Base-by-base conservation (phyloP, 2,888 invertebrate species). In the Gandaritis pyraliata region DNA sequence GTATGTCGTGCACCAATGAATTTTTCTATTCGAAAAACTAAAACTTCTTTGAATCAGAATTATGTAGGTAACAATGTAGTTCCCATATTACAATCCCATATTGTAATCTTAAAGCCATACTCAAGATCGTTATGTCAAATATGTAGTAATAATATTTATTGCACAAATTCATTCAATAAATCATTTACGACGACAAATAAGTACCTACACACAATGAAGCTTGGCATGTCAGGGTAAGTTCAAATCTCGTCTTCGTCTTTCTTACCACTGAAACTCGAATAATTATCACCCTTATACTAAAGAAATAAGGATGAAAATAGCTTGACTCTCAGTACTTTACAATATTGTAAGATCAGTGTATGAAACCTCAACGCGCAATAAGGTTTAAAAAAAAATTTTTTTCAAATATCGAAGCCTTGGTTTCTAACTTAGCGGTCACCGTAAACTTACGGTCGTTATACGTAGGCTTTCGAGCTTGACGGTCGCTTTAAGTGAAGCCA, bases 151-250 rank as follows among this genome's bases (percentile, higher is more conserved):
- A n/a, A n/a, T n/a, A 23, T 23, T 23, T 23, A 23, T 23, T 23
- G 23, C 6, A 23, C 23, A 23, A 23, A 23, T 23, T 23, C 23
- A 23, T 23, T 23, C 66, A 57, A 51, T 57, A 43, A 55, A 69
- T 54, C 60, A 68, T 64, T 63, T 66, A 52, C 65, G 71, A 63
- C 57, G 68, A 70, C 58, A 59, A 68, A 63, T 55, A n/a, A n/a
- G n/a, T n/a, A n/a, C n/a, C n/a, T n/a, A 47, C 45, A 16, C 41
- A 56, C 23, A 11, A 41, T 57, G 46, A n/a, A 52, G 41, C 16
- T 57, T 56, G 16, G 15, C 30, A 45, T 29, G 33, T 58, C 33
- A 53, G n/a, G n/a, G n/a, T n/a, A n/a, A n/a, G 43, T 46, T 16
- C 39, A 39, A 46, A 50, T 54, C 49, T 36, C 29, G 38, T 0